Base-by-base conservation (phyloP, 2,797 vertebrate genomes). In the Garrulus glandarius region DNA sequence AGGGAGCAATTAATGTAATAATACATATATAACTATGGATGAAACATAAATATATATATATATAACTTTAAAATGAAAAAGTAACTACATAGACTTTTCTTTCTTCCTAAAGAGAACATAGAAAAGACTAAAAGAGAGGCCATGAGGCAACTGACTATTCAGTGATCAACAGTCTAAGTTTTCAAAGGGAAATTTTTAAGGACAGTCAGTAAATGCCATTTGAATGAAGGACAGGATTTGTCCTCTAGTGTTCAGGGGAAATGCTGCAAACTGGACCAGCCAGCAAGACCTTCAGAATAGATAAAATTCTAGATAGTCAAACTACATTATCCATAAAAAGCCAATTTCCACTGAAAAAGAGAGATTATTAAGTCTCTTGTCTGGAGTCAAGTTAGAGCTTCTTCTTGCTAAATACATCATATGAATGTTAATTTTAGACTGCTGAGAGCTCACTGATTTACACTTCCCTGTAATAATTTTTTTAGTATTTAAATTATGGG, bases 361-460 rank as follows among this genome's bases (percentile, higher is more conserved):
- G 46, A 93, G 32, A 64, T 74, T 95, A 93, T 75, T 92, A 91
- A 84, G 43, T 47, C 59, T 79, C 67, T 86, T 6, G 0, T 72
- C 78, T 60, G 59, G 60, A 93, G 90, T 76, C 44, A 82, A 86
- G 76, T 87, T 75, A 65, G 55, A 89, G 57, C 29, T 63, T 86
- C 93, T 92, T 67, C 47, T 90, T 55, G 34, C 64, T 95, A 95
- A 94, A 92, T 92, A 57, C 63, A 55, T 89, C 76, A 59, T n/a
- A 59, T 22, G 84, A 94, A 95, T 95, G 81, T 80, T 96, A 92
- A 96, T 95, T 97, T 96, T 89, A 95, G 95, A 96, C 71, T 84
- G 50, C 46, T 86, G 60, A 95, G 76, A 91, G 70, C 81, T 88
- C 95, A 92, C 76, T 4, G 52, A 87, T 94, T 94, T 90, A 93